These are phyloP conservation scores for Jaculus jaculus DNA, from an alignment of 2,113 vertebrate species.

Conservation along the genomic window DNA sequence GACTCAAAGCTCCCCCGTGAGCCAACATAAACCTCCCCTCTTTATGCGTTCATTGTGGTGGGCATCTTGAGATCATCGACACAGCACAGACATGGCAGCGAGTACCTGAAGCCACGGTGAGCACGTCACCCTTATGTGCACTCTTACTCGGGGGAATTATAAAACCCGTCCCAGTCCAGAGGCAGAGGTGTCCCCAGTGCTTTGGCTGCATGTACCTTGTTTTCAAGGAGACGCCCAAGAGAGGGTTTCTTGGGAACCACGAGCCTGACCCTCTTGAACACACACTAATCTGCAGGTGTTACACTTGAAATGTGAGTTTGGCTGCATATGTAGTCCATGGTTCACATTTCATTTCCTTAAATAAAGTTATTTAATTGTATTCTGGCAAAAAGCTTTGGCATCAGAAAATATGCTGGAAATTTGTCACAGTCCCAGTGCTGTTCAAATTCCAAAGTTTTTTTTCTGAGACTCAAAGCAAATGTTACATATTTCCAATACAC, in stretches of 20 bases:
- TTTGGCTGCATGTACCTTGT: background rate
- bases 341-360: conserved; percentile 28
- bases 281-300: too few relatives aligned
- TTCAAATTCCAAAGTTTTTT: background rate
- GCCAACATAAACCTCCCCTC: background rate
- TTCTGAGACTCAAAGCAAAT: background rate
- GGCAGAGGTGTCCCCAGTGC: background rate
- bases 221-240: background rate
- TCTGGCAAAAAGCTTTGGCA: conserved; percentile 20
- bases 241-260: background rate
- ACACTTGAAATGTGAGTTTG: background rate
- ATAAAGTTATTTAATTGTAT: background rate
- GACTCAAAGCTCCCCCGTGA: background rate
- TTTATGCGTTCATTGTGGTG: background rate
- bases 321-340: background rate
- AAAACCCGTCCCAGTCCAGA: background rate
- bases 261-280: background rate
- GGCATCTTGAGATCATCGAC: background rate
- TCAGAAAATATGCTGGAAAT: background rate
- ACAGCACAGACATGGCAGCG: background rate
- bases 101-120: rapidly evolving
- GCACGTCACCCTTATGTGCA: background rate
- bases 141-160: background rate
- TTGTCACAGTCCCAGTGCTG: background rate
- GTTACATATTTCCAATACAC: background rate